Evolutionary conservation across 2,797 vertebrate genomes (phyloP).

Genomic region (Linurgus olivaceus): DNA sequence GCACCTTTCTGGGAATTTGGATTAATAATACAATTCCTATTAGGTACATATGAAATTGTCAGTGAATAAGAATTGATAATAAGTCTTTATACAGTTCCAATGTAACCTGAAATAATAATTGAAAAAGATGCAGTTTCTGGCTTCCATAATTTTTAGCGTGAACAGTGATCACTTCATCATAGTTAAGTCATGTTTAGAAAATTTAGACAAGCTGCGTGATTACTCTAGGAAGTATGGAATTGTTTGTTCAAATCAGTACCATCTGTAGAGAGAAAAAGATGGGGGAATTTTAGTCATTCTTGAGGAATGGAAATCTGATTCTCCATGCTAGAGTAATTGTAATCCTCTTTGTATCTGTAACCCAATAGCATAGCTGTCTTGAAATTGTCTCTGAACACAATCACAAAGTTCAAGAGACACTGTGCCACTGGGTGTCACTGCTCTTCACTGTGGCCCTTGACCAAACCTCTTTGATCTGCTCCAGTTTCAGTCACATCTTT

Average conservation of each 20-base stretch:
- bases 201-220: conserved; percentile 75
- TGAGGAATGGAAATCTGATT: conserved; percentile 81
- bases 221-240: conserved; percentile 75
- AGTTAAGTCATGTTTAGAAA: conserved; percentile 77
- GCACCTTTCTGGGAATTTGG: not conserved
- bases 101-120: conserved; percentile 46
- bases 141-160: conserved; percentile 45
- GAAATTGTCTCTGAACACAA: conserved; percentile 63
- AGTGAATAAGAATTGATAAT: not conserved
- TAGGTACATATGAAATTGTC: not conserved
- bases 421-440: conserved; percentile 64
- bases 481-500: not conserved
- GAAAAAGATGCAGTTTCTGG: conserved; percentile 45
- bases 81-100: not conserved
- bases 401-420: conserved; percentile 58
- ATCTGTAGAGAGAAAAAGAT: conserved; percentile 74
- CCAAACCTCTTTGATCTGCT: not conserved
- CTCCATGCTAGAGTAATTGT: conserved; percentile 76
- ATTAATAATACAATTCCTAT: not conserved
- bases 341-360: conserved; percentile 81
- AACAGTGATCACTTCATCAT: conserved; percentile 74
- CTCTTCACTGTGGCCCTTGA: conserved; percentile 20
- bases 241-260: conserved; percentile 78
- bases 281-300: conserved; percentile 77
- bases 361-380: conserved; percentile 74